Conservation (phyloP, 2,797 vertebrate genomes). For the Monodelphis domestica region DNA sequence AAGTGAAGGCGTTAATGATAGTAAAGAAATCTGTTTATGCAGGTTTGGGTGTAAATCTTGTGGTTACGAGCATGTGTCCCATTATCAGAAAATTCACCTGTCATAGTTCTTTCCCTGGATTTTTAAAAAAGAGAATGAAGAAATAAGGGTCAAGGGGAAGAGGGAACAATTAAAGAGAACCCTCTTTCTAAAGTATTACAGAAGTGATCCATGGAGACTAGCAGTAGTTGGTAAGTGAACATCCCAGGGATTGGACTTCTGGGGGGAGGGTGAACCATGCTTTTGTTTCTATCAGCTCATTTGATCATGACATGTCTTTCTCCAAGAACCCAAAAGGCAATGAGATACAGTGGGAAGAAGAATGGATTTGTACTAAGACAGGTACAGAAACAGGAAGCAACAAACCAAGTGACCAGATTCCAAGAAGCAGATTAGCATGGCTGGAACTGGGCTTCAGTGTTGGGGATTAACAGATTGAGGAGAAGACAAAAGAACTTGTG, state of each 20-base stretch:
- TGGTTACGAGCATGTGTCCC: neutral
- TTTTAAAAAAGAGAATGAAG: neutral
- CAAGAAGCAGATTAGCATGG: neutral
- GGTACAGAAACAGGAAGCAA: neutral
- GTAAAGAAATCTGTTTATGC: neutral
- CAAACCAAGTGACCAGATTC: neutral
- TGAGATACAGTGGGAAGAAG: neutral
- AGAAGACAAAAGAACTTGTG: neutral
- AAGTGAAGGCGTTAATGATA: neutral
- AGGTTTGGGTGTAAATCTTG: neutral
- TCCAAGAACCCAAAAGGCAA: neutral
- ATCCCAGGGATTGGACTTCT: neutral
- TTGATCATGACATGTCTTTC: neutral
- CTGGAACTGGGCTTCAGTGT: neutral
- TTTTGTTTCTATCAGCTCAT: neutral
- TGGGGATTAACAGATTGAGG: neutral
- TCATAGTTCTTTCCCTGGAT: neutral
- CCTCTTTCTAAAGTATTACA: neutral
- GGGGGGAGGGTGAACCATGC: neutral
- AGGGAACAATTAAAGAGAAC: neutral
- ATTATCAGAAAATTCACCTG: slow-evolving; percentile 11
- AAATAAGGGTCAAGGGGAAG: neutral
- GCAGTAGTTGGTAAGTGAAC: neutral
- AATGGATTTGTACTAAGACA: neutral
- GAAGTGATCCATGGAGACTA: neutral